Conservation (phyloP, 2,888 invertebrate genomes). For the Callimorpha dominula region DNA sequence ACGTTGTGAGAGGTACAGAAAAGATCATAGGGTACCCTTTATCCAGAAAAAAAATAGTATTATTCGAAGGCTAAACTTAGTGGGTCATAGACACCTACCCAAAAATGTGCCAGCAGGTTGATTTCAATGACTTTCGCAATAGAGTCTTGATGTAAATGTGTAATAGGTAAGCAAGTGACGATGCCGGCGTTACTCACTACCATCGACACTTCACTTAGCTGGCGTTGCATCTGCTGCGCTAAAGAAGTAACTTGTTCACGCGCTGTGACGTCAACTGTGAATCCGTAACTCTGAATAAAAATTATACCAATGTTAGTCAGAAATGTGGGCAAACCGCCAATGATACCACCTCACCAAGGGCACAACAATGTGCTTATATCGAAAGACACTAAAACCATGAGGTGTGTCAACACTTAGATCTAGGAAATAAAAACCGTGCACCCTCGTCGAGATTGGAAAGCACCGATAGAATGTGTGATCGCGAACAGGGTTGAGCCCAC, state of each 20-base stretch:
- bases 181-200: conserved; percentile 78
- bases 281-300: conserved; percentile 72
- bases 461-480: neutral
- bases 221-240: conserved; percentile 72
- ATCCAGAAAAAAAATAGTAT: too few relatives aligned
- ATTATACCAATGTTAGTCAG: neutral
- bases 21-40: too few relatives aligned
- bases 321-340: neutral
- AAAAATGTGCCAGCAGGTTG: conserved; percentile 79
- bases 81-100: conserved; percentile 58
- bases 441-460: neutral
- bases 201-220: conserved; percentile 77
- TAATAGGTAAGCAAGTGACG: conserved; percentile 66
- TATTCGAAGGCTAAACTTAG: too few relatives aligned
- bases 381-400: too few relatives aligned
- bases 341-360: neutral
- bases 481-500: neutral
- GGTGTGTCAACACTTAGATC: too few relatives aligned
- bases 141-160: conserved; percentile 67
- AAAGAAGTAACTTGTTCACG: conserved; percentile 78
- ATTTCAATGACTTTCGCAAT: conserved; percentile 69
- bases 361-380: neutral
- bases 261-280: conserved; percentile 79
- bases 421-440: too few relatives aligned
- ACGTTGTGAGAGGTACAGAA: too few relatives aligned